These are phyloP conservation scores for Altica lythri DNA, from an alignment of 2,888 invertebrate species.

Conservation along the genomic window DNA sequence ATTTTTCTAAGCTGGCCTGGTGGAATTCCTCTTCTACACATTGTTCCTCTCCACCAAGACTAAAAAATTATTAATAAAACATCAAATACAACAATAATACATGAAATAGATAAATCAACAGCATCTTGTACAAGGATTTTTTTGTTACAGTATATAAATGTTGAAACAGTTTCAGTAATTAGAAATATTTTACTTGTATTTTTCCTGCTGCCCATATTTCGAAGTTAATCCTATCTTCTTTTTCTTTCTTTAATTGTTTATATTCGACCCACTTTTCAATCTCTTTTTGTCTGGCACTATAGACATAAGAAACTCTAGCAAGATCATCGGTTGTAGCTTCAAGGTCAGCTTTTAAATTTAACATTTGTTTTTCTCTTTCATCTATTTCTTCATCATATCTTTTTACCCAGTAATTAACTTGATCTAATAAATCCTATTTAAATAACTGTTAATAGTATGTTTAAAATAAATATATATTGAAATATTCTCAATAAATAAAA, in stretches of 20 bases:
- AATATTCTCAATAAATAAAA: too few species aligned
- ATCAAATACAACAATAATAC: background rate
- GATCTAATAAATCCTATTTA: constrained; percentile 43
- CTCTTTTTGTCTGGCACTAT: constrained; percentile 38
- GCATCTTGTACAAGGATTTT: too few species aligned
- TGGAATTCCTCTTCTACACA: constrained; percentile 44
- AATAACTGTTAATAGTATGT: background rate
- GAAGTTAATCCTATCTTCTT: constrained; percentile 31
- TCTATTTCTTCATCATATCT: constrained; percentile 49
- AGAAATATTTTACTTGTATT: constrained; percentile 42
- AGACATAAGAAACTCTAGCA: constrained; percentile 31
- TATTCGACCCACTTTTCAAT: constrained; percentile 46
- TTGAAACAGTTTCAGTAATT: too few species aligned
- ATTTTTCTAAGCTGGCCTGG: constrained; percentile 1
- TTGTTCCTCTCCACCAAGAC: constrained; percentile 49
- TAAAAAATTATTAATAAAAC: constrained; percentile 28
- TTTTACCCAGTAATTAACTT: constrained; percentile 49
- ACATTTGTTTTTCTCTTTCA: constrained; percentile 41
- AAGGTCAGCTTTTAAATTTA: constrained; percentile 39
- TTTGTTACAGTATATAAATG: too few species aligned
- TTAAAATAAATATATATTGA: too few species aligned
- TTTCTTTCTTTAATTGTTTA: constrained; percentile 37
- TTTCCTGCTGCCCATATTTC: constrained; percentile 41
- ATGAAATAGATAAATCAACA: background rate
- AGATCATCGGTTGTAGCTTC: constrained; percentile 42